Base-by-base conservation (phyloP, 2,888 invertebrate species). In the Stictocephala bisonia region DNA sequence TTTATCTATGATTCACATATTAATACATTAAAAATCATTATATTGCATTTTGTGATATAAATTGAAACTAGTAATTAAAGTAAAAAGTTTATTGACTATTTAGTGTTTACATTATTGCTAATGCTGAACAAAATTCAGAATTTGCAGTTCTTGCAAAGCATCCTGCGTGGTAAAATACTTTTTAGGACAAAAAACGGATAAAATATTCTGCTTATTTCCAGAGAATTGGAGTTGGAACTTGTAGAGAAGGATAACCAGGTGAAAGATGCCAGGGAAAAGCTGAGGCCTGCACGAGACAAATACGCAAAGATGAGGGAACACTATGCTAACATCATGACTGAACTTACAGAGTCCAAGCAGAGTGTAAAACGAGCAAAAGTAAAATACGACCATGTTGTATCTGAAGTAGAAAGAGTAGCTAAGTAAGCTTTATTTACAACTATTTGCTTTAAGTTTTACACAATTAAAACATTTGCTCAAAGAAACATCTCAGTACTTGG, bases 181-280 rank as follows among this genome's bases (percentile, higher is more conserved):
- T n/a, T n/a, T n/a, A n/a, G n/a, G n/a, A n/a, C n/a, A n/a, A n/a
- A n/a, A n/a, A n/a, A n/a, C n/a, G n/a, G n/a, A n/a, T n/a, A n/a
- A n/a, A n/a, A n/a, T n/a, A 44, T 15, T 44, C n/a, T 9, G 18
- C 15, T 26, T 20, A 4, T 9, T 70, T 26, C 26, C 18, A 71
- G 70, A 29, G 41, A 58, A 22, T 40, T 73, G 26, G 50, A 73
- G 18, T 15, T 26, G 2, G 20, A 35, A 26, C n/a, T 48, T 1
- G 48, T 50, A 24, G 53, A 73, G 11, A 60, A 58, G 26, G 35
- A 69, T 22, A 40, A 48, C 1, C 29, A 31, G 27, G 26, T 73
- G n/a, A 56, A 48, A 60, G 68, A 31, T n/a, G 29, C 60, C 27
- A 68, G 51, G 2, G 7, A n/a, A 18, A 60, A 27, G 20, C 11